These are phyloP conservation scores for Drosophila merina DNA, from an alignment of 2,888 invertebrate genomes.

Conservation along the genomic window DNA sequence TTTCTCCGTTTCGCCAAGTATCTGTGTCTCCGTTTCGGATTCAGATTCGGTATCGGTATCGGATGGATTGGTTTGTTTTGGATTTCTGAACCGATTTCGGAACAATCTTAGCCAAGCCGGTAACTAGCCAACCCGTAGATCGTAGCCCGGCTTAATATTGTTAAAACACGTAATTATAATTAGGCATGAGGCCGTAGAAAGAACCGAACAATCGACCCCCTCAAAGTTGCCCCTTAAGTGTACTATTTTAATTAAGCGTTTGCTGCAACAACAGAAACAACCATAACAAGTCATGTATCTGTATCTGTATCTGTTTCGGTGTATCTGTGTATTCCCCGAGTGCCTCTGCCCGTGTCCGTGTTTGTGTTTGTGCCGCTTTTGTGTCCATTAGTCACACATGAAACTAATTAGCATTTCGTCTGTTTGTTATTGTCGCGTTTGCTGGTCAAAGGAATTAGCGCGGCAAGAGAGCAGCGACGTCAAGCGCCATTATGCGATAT, in stretches of 20 bases:
- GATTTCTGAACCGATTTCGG: neutral
- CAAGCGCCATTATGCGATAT: slow-evolving; percentile 72
- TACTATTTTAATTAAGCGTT: slow-evolving; percentile 80
- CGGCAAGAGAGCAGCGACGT: slow-evolving; percentile 66
- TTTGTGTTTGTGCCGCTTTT: slow-evolving; percentile 65
- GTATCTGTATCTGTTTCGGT: slow-evolving; percentile 37
- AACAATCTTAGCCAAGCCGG: slow-evolving; percentile 6
- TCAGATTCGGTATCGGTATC: slow-evolving; percentile 27
- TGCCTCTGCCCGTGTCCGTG: neutral
- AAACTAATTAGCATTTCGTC: slow-evolving; percentile 80
- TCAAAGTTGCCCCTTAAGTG: slow-evolving; percentile 53
- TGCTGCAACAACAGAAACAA: slow-evolving; percentile 46
- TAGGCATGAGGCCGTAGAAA: slow-evolving; percentile 65
- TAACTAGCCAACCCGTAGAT: slow-evolving; percentile 47
- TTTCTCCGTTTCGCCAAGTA: slow-evolving; percentile 69
- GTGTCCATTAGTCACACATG: slow-evolving; percentile 80
- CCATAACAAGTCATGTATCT: slow-evolving; percentile 51
- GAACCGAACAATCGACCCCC: slow-evolving; percentile 64
- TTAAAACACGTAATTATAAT: slow-evolving; percentile 62
- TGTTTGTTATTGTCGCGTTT: slow-evolving; percentile 81
- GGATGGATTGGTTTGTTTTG: slow-evolving; percentile 43
- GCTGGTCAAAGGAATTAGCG: slow-evolving; percentile 78
- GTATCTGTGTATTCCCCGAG: slow-evolving; percentile 14
- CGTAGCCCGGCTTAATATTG: slow-evolving; percentile 9
- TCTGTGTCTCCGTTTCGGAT: slow-evolving; percentile 62